Evolutionary conservation across 2,113 vertebrate species (phyloP).

Genomic region (Clarias gariepinus): DNA sequence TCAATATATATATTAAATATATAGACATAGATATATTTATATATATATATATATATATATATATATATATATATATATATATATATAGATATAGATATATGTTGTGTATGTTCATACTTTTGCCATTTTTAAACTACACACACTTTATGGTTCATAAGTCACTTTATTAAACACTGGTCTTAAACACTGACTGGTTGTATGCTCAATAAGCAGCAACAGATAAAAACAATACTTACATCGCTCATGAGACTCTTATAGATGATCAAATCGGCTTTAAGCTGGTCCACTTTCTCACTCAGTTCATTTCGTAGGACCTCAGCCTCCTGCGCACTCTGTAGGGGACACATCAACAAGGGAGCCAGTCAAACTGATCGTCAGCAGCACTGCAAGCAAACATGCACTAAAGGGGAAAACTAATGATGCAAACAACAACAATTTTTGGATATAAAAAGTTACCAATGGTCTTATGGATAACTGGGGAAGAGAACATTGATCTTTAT

Average conservation of each 20-base stretch:
- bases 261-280: conserved; percentile 84
- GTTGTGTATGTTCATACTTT: no score
- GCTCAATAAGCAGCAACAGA: not conserved
- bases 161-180: not conserved
- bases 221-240: conserved; percentile 77
- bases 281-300: conserved; percentile 81
- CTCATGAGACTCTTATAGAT: conserved; percentile 89
- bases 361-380: not conserved
- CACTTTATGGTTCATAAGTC: not conserved
- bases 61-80: no score
- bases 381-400: not conserved
- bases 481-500: no score
- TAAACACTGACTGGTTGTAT: not conserved
- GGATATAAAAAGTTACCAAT: not conserved
- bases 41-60: no score
- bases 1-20: no score
- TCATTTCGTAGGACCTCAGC: conserved; percentile 82
- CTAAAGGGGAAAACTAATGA: not conserved
- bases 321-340: conserved; percentile 78
- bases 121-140: not conserved
- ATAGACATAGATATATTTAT: no score
- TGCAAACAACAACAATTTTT: not conserved
- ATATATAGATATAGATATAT: no score
- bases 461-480: not conserved
- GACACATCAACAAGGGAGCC: not conserved